phyloP scores from a whole-genome alignment of 2,113 vertebrate species.

The Alces alces region DNA sequence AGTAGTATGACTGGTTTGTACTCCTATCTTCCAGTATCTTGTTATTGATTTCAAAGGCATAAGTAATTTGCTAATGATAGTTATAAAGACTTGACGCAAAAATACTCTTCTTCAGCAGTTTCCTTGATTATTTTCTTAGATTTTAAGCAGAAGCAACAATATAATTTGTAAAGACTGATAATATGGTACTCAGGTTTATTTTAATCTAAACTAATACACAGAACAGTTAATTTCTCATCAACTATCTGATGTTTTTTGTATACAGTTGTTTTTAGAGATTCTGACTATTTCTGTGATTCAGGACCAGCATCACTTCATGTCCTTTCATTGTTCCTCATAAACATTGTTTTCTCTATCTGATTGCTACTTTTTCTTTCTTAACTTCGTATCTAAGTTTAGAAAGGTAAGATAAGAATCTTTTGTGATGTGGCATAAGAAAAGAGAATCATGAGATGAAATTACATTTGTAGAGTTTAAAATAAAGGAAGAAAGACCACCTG shows the following conservation, averaged over 20 bases:
- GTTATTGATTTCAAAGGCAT: not conserved
- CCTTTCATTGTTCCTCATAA: not conserved
- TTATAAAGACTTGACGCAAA: not conserved
- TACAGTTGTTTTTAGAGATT: not conserved
- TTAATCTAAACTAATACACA: not conserved
- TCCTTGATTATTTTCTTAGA: not conserved
- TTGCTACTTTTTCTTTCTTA: not conserved
- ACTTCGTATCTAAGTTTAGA: not conserved
- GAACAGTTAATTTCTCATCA: not conserved
- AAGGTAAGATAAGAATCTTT: not conserved
- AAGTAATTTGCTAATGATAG: not conserved
- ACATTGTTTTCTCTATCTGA: not conserved
- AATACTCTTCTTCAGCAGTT: not conserved
- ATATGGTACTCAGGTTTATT: not conserved
- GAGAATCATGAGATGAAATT: not conserved
- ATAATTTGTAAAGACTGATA: not conserved
- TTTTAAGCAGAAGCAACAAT: constrained; percentile 5
- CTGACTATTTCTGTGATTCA: not conserved
- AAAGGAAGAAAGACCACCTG: not conserved
- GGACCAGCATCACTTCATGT: not conserved
- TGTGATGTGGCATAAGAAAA: not conserved
- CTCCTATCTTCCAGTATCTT: not conserved
- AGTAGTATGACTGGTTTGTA: not conserved
- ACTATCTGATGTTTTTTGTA: not conserved
- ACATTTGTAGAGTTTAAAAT: constrained; percentile 26